Conservation (phyloP, 2,113 vertebrate species). For the Sander lucioperca region DNA sequence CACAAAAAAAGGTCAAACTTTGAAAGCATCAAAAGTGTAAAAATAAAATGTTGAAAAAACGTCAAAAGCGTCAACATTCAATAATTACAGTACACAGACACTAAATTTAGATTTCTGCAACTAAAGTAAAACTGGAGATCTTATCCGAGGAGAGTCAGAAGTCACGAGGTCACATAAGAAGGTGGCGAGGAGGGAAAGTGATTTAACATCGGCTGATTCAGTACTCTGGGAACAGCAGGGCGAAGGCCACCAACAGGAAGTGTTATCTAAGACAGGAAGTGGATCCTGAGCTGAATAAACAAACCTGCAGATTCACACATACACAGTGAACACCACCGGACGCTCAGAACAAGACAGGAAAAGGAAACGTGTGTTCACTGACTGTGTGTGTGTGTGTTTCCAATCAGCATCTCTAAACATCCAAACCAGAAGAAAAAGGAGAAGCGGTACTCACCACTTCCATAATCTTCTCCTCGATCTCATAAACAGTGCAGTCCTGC, state of each 20-base stretch:
- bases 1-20: no score
- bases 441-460: conserved; percentile 89
- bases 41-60: no score
- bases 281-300: conserved; percentile 66
- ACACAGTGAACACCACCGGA: conserved; percentile 8
- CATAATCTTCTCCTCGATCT: conserved; percentile 97
- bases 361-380: conserved; percentile 41
- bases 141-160: neutral
- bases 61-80: no score
- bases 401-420: conserved; percentile 12
- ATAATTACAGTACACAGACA: no score
- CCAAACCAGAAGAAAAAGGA: conserved; percentile 64
- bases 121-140: no score
- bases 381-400: conserved; percentile 15
- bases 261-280: conserved; percentile 78
- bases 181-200: neutral
- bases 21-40: no score
- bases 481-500: conserved; percentile 92
- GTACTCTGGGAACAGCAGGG: conserved; percentile 29
- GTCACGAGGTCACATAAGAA: neutral
- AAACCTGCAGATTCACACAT: conserved; percentile 3
- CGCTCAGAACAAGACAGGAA: conserved; percentile 29
- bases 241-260: conserved; percentile 55
- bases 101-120: neutral
- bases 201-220: conserved; percentile 19